Evolutionary conservation across 2,797 vertebrate genomes (phyloP), one percentile per base, ranked within the genome.

Genomic region (Anomalospiza imberbis): DNA sequence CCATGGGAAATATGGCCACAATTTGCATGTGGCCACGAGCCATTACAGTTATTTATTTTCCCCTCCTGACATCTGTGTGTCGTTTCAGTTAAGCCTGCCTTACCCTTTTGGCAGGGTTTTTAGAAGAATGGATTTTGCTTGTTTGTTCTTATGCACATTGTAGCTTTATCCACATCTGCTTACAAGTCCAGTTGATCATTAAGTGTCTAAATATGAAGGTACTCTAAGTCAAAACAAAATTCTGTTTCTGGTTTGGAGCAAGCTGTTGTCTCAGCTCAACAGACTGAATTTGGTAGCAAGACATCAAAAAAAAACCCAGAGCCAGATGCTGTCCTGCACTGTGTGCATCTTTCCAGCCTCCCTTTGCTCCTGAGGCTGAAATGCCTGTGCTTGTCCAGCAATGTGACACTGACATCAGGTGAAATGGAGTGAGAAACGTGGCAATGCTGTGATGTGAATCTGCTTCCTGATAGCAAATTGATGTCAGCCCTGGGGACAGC

Each of bases 41-140:
- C 92, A 92, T 81, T 91, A 50, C 62, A 48, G 91, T 89, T 92
- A 84, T 32, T 94, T 95, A 74, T 92, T 91, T 93, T 94, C 89
- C 92, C 76, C 82, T 89, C 54, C 44, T 88, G 87, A 93, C 94
- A 95, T 95, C 85, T 96, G 91, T 85, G 61, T 91, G 66, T 62
- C 89, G 57, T 95, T 95, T 93, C 81, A 83, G 8, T 92, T 94
- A 54, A 93, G 93, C 58, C 70, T 88, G 61, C n/a, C 86, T 95
- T 95, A 93, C 72, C 72, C 93, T 83, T 93, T 91, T 94, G 93
- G 92, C 87, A 89, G 18, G 17, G 6, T 32, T 87, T 85, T 92
- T 88, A 72, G 83, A 91, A 75, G 66, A 72, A 55, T 47, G 53
- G 12, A 16, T 32, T 94, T 67, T 75, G 31, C 34, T 92, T 84